Evolutionary conservation across 2,888 invertebrate species (phyloP).

Genomic region (Noctua comes): DNA sequence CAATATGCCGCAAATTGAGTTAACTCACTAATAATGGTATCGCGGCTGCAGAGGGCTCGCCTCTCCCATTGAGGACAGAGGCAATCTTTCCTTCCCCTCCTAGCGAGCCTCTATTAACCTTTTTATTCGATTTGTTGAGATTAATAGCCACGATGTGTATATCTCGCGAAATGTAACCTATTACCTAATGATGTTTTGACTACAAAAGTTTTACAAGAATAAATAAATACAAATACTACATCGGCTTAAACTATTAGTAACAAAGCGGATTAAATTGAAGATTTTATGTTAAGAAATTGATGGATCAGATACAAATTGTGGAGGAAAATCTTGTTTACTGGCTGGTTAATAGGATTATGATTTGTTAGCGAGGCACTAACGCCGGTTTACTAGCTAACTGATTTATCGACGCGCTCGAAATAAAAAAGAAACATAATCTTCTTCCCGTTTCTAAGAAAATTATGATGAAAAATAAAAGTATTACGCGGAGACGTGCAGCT

Average conservation of each 20-base stretch:
- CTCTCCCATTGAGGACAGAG: conserved; percentile 82
- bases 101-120: conserved; percentile 80
- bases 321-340: conserved; percentile 61
- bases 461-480: conserved; percentile 7
- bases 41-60: conserved; percentile 83
- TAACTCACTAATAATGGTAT: conserved; percentile 90
- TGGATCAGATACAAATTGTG: conserved; percentile 56
- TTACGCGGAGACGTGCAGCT: conserved; percentile 21
- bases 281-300: conserved; percentile 63
- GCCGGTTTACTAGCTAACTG: conserved; percentile 20
- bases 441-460: not conserved
- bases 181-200: conserved; percentile 50
- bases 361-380: conserved; percentile 26
- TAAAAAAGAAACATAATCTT: conserved; percentile 8
- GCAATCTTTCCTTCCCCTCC: conserved; percentile 83
- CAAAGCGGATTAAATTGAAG: conserved; percentile 52
- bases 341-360: conserved; percentile 66
- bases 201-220: conserved; percentile 2
- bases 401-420: not conserved
- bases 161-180: conserved; percentile 71
- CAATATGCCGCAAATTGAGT: conserved; percentile 90
- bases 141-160: conserved; percentile 84
- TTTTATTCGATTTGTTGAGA: conserved; percentile 86
- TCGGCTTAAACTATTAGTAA: conserved; percentile 29
- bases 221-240: conserved; percentile 10